Base-by-base conservation (phyloP, 2,888 invertebrate genomes). In the Priapulus caudatus region DNA sequence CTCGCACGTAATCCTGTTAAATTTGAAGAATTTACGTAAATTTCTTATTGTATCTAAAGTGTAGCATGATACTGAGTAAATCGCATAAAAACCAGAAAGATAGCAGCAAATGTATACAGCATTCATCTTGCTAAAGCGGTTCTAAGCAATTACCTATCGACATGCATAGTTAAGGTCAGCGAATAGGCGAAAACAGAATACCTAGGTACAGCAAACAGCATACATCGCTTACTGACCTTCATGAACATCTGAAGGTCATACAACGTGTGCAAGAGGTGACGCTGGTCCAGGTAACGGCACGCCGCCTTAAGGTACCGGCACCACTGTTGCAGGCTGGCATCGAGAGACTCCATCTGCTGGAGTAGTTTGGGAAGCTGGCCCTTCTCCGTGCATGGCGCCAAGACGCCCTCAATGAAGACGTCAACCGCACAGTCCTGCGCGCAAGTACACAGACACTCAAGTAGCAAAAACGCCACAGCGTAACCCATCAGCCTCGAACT, bases 1-100 rank as follows among this genome's bases (percentile, higher is more conserved):
- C 71, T 51, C 72, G 61, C 10, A 71, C 62, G 59, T 63, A 70
- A 62, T 73, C 73, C 69, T 58, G n/a, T 33, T 10, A 33, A 33
- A 33, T 33, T n/a, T n/a, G n/a, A 33, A 33, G 33, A 33, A 10
- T 10, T 10, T 33, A 33, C n/a, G 33, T 10, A n/a, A 33, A 33
- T 33, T 33, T 33, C 33, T 33, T n/a, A 33, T 33, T 33, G 33
- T 33, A 10, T 33, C n/a, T n/a, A n/a, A n/a, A n/a, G n/a, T n/a
- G n/a, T n/a, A n/a, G n/a, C n/a, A n/a, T n/a, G n/a, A n/a, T n/a
- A n/a, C n/a, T n/a, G n/a, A n/a, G n/a, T n/a, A n/a, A n/a, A n/a
- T n/a, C n/a, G n/a, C n/a, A n/a, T n/a, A n/a, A n/a, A n/a, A n/a
- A n/a, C n/a, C n/a, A n/a, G n/a, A n/a, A n/a, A n/a, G n/a, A n/a